These are phyloP conservation scores for Hyperoplus immaculatus DNA, from an alignment of 2,797 vertebrate genomes.

Conservation along the genomic window DNA sequence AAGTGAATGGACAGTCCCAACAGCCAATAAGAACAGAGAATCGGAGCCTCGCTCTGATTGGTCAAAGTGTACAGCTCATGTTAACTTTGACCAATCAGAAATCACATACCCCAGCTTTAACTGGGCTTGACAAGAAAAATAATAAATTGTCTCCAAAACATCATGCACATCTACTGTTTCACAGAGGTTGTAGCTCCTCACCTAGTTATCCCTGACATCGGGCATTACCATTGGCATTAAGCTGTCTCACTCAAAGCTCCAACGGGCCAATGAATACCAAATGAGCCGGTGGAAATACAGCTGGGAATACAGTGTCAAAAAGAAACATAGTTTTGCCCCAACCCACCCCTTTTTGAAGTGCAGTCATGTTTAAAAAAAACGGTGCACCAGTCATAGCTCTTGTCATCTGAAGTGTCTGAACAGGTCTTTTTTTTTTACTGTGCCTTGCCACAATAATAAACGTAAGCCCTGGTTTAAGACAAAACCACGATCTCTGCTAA, in stretches of 20 bases:
- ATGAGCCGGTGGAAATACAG: conserved; percentile 62
- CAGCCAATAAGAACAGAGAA: too few relatives aligned
- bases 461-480: conserved; percentile 19
- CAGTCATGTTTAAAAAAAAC: conserved; percentile 54
- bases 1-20: too few relatives aligned
- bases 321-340: conserved; percentile 31
- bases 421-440: conserved; percentile 33
- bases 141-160: neutral
- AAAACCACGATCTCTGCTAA: conserved; percentile 28
- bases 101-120: neutral
- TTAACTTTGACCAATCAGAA: too few relatives aligned
- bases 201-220: conserved; percentile 50
- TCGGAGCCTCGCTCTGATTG: too few relatives aligned
- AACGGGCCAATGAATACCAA: conserved; percentile 59
- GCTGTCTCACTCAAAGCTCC: conserved; percentile 55
- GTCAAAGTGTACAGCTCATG: too few relatives aligned
- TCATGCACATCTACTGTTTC: neutral
- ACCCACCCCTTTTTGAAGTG: conserved; percentile 17
- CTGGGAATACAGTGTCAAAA: conserved; percentile 55
- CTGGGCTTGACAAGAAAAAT: neutral
- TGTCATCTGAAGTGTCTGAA: conserved; percentile 28
- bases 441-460: conserved; percentile 10
- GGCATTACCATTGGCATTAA: conserved; percentile 52
- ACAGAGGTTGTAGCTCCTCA: conserved; percentile 36
- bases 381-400: conserved; percentile 30